Conservation (phyloP, 2,888 invertebrate genomes). For the Synanthedon tipuliformis region DNA sequence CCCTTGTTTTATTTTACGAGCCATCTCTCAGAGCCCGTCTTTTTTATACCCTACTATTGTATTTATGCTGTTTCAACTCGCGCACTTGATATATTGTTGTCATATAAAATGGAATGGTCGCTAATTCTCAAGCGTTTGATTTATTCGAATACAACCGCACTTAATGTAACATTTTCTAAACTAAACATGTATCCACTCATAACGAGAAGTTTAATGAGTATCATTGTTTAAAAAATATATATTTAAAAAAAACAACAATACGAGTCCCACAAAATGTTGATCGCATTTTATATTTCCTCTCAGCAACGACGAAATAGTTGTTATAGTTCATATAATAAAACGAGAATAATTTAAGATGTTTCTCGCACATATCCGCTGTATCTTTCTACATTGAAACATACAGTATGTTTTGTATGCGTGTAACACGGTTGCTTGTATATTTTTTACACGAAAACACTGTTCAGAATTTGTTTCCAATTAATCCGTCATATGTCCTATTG, state of each 20-base stretch:
- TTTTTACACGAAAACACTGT: slow-evolving; percentile 5
- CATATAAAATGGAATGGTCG: slow-evolving; percentile 36
- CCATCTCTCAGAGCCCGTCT: slow-evolving; percentile 49
- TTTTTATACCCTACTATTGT: slow-evolving; percentile 55
- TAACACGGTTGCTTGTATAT: background rate
- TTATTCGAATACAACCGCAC: slow-evolving; percentile 11
- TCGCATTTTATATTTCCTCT: no score
- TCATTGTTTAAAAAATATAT: no score
- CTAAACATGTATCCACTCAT: no score
- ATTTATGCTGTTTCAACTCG: slow-evolving; percentile 42
- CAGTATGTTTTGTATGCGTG: background rate
- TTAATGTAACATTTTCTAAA: background rate
- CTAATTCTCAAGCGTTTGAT: slow-evolving; percentile 36
- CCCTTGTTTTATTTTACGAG: slow-evolving; percentile 68
- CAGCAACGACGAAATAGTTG: slow-evolving; percentile 21
- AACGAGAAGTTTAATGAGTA: no score
- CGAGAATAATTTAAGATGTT: slow-evolving; percentile 30
- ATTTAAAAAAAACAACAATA: no score
- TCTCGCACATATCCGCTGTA: slow-evolving; percentile 4
- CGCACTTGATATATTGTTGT: slow-evolving; percentile 51
- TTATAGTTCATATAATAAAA: slow-evolving; percentile 18
- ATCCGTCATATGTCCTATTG: slow-evolving; percentile 19
- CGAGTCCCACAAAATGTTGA: no score
- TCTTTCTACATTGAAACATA: background rate
- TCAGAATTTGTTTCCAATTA: slow-evolving; percentile 34